Percentiles rank a stretch among this genome's conserved stretches.
Evolutionary conservation across 35 echinoderm and acorn worm species (phyloP).

Genomic region (Ophiothrix spiculata): DNA sequence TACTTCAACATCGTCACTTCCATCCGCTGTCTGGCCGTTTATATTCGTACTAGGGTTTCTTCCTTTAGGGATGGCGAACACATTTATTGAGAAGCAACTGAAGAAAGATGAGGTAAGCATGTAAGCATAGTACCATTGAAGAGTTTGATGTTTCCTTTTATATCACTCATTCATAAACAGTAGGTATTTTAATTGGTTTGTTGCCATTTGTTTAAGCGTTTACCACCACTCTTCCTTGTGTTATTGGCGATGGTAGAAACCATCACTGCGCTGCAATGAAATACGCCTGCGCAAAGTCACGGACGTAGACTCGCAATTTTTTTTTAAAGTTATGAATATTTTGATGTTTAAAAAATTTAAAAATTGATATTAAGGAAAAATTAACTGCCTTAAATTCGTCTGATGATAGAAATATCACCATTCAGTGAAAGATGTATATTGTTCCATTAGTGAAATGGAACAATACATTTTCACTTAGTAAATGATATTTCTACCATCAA

Average conservation of each 20-base stretch:
- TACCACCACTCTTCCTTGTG: not conserved
- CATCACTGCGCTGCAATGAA: no score
- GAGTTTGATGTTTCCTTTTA: not conserved
- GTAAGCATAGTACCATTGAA: not conserved
- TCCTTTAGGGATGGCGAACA: conserved; percentile 76
- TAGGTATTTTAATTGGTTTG: not conserved
- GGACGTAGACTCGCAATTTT: no score
- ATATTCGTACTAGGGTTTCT: conserved; percentile 91
- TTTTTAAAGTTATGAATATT: no score
- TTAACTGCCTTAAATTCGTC: no score
- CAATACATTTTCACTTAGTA: no score
- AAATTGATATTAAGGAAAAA: no score
- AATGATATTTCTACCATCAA: no score
- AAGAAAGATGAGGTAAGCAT: conserved; percentile 74
- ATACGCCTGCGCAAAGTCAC: no score
- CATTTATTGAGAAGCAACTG: conserved; percentile 70
- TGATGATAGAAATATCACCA: no score
- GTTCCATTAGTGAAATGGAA: no score
- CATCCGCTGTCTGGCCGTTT: conserved; percentile 70
- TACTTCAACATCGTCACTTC: not conserved
- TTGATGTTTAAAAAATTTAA: no score
- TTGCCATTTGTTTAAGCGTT: not conserved
- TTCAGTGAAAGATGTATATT: no score
- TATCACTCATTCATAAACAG: not conserved
- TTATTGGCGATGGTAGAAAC: not conserved